phyloP scores from a whole-genome alignment of 2,797 vertebrate species.

The Siniperca obscura region DNA sequence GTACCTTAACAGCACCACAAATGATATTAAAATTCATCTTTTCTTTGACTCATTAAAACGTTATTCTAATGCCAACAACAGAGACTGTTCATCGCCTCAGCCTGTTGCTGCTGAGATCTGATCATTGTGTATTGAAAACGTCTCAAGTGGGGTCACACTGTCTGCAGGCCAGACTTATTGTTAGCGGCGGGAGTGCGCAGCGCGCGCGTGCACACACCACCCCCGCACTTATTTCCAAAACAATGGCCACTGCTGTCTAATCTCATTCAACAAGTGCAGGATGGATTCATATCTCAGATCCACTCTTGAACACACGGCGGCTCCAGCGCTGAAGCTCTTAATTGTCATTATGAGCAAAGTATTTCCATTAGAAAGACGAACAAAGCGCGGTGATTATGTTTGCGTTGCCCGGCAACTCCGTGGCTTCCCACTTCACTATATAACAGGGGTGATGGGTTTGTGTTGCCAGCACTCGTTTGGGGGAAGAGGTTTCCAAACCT shows the following conservation, averaged over 20 bases:
- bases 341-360: conserved; percentile 70
- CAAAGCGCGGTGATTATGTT: conserved; percentile 71
- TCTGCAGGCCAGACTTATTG: neutral
- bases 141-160: neutral
- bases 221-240: conserved; percentile 29
- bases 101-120: neutral
- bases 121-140: neutral
- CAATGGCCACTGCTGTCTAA: conserved; percentile 49
- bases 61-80: neutral
- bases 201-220: neutral
- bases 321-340: conserved; percentile 53
- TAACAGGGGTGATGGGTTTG: conserved; percentile 50
- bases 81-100: neutral
- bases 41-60: conserved; percentile 7
- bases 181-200: neutral
- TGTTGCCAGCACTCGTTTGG: conserved; percentile 39
- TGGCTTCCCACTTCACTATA: conserved; percentile 54
- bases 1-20: neutral
- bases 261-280: conserved; percentile 64
- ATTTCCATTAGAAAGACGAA: conserved; percentile 78
- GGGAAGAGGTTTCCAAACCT: conserved; percentile 32
- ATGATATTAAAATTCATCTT: neutral
- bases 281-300: conserved; percentile 51
- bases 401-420: conserved; percentile 77
- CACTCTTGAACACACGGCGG: conserved; percentile 50